Base-by-base conservation (phyloP, 2,888 invertebrate genomes). In the Saturnia japonica region DNA sequence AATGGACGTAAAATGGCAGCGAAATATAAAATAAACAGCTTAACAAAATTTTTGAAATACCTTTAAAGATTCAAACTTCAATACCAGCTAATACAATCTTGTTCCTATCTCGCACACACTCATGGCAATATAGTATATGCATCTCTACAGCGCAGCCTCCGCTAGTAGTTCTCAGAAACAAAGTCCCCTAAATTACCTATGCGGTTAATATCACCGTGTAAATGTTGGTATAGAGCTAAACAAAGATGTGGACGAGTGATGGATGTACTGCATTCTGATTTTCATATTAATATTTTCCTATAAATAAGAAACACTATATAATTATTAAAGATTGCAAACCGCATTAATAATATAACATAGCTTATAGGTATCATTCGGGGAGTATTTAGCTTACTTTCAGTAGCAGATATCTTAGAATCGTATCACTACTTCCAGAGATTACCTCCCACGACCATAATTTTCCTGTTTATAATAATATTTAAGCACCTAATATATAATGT, bases 21-120 rank as follows among this genome's bases (percentile, higher is more conserved):
- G 34, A 7, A 34, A 4, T 19, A 16, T 40, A 19, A 12, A 25
- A 28, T 60, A 12, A 60, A 60, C 19, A 12, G 25, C 12, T 14
- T 28, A 28, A 1, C 14, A 12, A 14, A 0, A 60, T 11, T 40
- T 64, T 34, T 40, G 1, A 64, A 40, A 19, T 64, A 11, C 22
- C 4, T 1, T 25, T 60, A 4, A 64, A 64, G 7, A 64, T 25
- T 22, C 51, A 66, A 54, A 70, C 8, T 6, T 22, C 42, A 25
- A 51, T 42, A 19, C 79, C 82, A 76, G 82, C 85, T 90, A 89
- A 90, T 90, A 90, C 83, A 85, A 91, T 88, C 91, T 82, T 89
- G 85, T 88, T n/a, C 75, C 75, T 73, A 73, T 88, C 85, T 88
- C 79, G 12, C 77, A 72, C 84, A 19, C 76, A 45, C 60, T 47